Evolutionary conservation across 2,888 invertebrate species (phyloP), one percentile per base, ranked within the genome.

Genomic region (Emmelina monodactyla): DNA sequence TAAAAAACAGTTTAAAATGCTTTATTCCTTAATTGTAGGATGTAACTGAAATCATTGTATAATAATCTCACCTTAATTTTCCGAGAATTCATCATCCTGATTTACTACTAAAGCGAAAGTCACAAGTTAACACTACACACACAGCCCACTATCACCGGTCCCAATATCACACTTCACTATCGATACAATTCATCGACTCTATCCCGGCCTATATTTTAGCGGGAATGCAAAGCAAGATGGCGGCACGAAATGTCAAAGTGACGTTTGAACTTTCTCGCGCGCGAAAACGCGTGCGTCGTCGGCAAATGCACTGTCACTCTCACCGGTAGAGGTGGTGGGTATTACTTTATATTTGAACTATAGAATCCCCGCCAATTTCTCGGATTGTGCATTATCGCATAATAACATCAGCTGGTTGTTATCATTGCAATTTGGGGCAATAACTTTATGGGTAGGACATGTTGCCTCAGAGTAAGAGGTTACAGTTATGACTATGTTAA

Each of bases 301-400:
- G 47, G 49, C 53, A 45, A 48, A 51, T 55, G 48, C 59, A 56
- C 51, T 55, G 60, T 71, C 65, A 75, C 78, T 78, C 76, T 78
- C 73, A 69, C 76, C 69, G 51, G 48, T 51, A 53, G 45, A 50
- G 53, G 45, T 40, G 47, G 49, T 41, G 41, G 48, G 46, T 62
- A 62, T 73, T 71, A 68, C 70, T 71, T 76, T 72, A 69, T 78
- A 75, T 73, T 69, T 62, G 64, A 68, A 63, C 46, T 42, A n/a
- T 41, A 42, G 50, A 53, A 65, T 69, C 73, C 76, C 76, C 71
- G 55, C 73, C 58, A 25, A 55, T 49, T 50, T 38, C 33, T 37
- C 46, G 46, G 58, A 57, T 64, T 58, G 63, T 62, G 58, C 52
- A 65, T 57, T 66, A 70, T 67, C 63, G 53, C 63, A 69, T 66